Evolutionary conservation across 37 sponge, comb jelly and placozoan species (phyloP).

Genomic region (Chondrosia reniformis): DNA sequence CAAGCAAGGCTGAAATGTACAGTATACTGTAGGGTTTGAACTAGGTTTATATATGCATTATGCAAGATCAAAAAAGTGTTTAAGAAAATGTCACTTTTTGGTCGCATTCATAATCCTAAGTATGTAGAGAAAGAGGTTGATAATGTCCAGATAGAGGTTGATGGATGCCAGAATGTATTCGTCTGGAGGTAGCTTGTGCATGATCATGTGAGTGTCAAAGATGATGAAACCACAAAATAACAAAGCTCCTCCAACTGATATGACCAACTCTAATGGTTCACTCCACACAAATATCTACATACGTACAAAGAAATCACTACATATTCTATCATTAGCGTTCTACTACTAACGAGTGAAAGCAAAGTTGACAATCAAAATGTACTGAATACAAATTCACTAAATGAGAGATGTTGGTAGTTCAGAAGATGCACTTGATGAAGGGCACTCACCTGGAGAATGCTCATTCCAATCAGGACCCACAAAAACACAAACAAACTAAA

Average conservation of each 20-base stretch:
- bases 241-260: slow-evolving; percentile 84
- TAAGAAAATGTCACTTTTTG: slow-evolving; percentile 20
- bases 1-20: too few relatives aligned
- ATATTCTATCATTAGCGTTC: too few relatives aligned
- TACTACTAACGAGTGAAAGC: too few relatives aligned
- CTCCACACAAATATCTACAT: slow-evolving; percentile 74
- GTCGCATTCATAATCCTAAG: slow-evolving; percentile 71
- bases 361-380: too few relatives aligned
- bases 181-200: slow-evolving; percentile 88
- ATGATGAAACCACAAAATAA: slow-evolving; percentile 95
- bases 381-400: too few relatives aligned
- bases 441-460: slow-evolving; percentile 75
- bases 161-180: slow-evolving; percentile 95
- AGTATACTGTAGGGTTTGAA: too few relatives aligned
- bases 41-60: too few relatives aligned
- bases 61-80: too few relatives aligned
- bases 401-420: too few relatives aligned
- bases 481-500: slow-evolving; percentile 77
- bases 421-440: too few relatives aligned
- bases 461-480: slow-evolving; percentile 74
- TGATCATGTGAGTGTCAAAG: slow-evolving; percentile 96
- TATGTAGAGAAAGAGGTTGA: slow-evolving; percentile 92
- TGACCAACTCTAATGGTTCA: slow-evolving; percentile 79
- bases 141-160: slow-evolving; percentile 92
- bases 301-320: background rate